Evolutionary conservation across 2,797 vertebrate genomes (phyloP).

Genomic region (Telmatherina bonti): DNA sequence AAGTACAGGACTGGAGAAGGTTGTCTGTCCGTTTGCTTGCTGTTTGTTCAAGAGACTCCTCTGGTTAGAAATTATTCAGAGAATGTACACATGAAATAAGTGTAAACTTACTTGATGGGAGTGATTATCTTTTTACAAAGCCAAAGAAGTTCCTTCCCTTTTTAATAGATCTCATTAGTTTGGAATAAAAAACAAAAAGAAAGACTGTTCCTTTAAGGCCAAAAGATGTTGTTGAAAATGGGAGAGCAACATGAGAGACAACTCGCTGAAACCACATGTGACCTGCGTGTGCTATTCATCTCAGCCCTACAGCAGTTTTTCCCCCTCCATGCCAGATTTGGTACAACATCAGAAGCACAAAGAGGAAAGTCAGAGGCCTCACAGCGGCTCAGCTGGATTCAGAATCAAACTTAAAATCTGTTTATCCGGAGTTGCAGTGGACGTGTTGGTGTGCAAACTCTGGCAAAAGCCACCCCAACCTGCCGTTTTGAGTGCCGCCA

Average conservation of each 20-base stretch:
- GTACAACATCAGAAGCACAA: constrained; percentile 7
- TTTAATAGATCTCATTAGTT: neutral
- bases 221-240: constrained; percentile 9
- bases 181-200: neutral
- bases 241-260: constrained; percentile 1
- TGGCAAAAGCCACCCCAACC: neutral
- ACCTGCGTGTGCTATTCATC: constrained; percentile 24
- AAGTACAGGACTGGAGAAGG: too few relatives aligned
- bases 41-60: too few relatives aligned
- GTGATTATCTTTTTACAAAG: neutral
- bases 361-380: constrained; percentile 11
- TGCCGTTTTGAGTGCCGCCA: constrained; percentile 27
- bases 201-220: neutral
- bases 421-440: neutral
- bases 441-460: constrained; percentile 8
- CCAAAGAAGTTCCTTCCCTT: neutral
- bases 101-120: neutral
- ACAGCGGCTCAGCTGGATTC: neutral
- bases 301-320: neutral
- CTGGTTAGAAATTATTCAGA: neutral
- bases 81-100: neutral
- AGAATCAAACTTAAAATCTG: constrained; percentile 12
- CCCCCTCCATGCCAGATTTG: constrained; percentile 19
- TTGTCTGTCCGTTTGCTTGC: neutral
- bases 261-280: constrained; percentile 31